phyloP scores from a whole-genome alignment of 2,888 invertebrate genomes.

The Ormyrus labotus region DNA sequence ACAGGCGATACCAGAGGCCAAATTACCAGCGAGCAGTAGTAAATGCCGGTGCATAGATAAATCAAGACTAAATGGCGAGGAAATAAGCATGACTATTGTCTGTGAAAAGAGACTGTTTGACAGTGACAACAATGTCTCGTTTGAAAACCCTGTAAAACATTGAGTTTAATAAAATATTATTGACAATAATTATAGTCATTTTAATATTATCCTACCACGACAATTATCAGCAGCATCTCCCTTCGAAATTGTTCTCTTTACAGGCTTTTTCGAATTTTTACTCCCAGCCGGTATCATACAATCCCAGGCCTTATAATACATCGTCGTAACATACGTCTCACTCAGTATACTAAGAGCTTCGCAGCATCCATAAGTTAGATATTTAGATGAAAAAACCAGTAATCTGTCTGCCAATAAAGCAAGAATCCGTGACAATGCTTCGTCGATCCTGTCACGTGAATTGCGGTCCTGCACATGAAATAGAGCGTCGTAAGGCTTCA shows the following conservation, averaged over 20 bases:
- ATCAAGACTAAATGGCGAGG: slow-evolving; percentile 78
- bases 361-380: slow-evolving; percentile 82
- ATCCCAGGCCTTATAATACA: slow-evolving; percentile 83
- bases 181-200: background rate
- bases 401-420: slow-evolving; percentile 77
- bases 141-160: slow-evolving; percentile 38
- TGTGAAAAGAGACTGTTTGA: slow-evolving; percentile 71
- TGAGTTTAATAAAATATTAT: background rate
- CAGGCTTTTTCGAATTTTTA: slow-evolving; percentile 32
- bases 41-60: slow-evolving; percentile 75
- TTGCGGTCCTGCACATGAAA: slow-evolving; percentile 63
- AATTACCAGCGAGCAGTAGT: slow-evolving; percentile 75
- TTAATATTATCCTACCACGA: slow-evolving; percentile 22
- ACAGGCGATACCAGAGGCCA: slow-evolving; percentile 70
- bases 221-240: slow-evolving; percentile 33
- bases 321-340: slow-evolving; percentile 82
- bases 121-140: slow-evolving; percentile 58
- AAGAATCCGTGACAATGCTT: slow-evolving; percentile 79
- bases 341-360: slow-evolving; percentile 84
- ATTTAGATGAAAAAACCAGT: slow-evolving; percentile 81
- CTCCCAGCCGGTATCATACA: slow-evolving; percentile 69
- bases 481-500: slow-evolving; percentile 76
- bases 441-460: slow-evolving; percentile 72
- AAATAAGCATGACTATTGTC: slow-evolving; percentile 74
- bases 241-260: slow-evolving; percentile 58